Base-by-base conservation (phyloP, 2,888 invertebrate species). In the Syrista parreyssii region DNA sequence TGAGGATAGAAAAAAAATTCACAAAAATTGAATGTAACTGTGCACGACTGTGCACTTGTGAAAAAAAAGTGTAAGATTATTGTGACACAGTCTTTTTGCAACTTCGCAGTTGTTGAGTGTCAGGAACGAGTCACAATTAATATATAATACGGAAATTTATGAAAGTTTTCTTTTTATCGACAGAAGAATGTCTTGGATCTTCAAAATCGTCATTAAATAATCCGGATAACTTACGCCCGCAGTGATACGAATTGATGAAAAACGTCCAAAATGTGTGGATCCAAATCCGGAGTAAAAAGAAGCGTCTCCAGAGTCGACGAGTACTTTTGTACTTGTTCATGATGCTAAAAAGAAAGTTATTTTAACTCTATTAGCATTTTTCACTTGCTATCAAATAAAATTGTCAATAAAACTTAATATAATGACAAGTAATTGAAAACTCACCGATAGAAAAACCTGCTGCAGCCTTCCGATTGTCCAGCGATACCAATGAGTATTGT, bases 211-310 rank as follows among this genome's bases (percentile, higher is more conserved):
- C 40, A 55, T 55, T 55, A 55, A 2, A 55, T 55, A 23, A 9
- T 55, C 6, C 40, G 4, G 23, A 55, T 4, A 55, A 55, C 6
- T 93, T 94, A 97, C 68, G 96, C 95, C 76, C 96, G 94, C 55
- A 99, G 93, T 74, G 98, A 98, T 82, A 98, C 96, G 92, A 99
- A 99, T 92, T 99, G 99, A 89, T 98, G 98, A 94, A 99, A 99
- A 79, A 99, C 96, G 91, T 98, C 98, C 82, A 98, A 92, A 89
- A 99, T 98, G 91, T 98, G 98, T 4, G 97, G 95, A 91, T 99
- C 99, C 90, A 99, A 93, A 92, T 99, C 98, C 86, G 97, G 97
- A 0, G 99, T 98, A 92, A 99, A 99, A 72, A 99, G 94, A 73
- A 99, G 93, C 1, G 97, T 98, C 91, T 99, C 98, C 91, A 99